These are phyloP conservation scores for Mesembrinibis cayennensis DNA, from an alignment of 2,113 vertebrate species.

Conservation along the genomic window DNA sequence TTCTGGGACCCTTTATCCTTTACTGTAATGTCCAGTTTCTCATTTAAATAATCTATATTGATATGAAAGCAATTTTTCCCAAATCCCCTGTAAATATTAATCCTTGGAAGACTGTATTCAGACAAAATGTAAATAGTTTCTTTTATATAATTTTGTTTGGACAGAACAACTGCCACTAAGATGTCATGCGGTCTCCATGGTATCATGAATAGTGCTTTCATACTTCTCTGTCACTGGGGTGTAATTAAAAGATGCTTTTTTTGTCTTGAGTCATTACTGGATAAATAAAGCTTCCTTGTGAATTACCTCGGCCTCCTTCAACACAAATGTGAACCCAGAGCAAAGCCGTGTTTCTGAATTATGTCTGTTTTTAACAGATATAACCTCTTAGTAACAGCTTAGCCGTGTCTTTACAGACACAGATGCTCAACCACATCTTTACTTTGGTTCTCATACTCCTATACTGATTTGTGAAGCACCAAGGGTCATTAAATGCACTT, in stretches of 20 bases:
- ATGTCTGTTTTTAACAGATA: background rate
- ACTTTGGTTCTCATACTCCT: background rate
- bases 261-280: background rate
- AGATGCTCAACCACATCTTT: background rate
- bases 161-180: background rate
- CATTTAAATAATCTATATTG: background rate
- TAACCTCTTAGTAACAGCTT: background rate
- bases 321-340: background rate
- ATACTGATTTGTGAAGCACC: background rate
- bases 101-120: background rate
- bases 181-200: background rate
- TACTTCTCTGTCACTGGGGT: background rate
- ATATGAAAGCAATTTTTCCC: background rate
- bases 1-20: background rate
- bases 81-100: background rate
- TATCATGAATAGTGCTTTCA: conserved; percentile 14
- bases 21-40: background rate
- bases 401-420: background rate
- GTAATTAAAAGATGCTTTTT: background rate
- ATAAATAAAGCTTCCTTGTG: background rate
- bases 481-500: background rate
- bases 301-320: conserved; percentile 1
- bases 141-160: background rate
- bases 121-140: background rate
- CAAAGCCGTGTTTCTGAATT: background rate